A percentile compares a stretch with the other conserved stretches of the same genome.
Evolutionary conservation across 2,113 vertebrate genomes (phyloP).

Genomic region (Daubentonia madagascariensis): DNA sequence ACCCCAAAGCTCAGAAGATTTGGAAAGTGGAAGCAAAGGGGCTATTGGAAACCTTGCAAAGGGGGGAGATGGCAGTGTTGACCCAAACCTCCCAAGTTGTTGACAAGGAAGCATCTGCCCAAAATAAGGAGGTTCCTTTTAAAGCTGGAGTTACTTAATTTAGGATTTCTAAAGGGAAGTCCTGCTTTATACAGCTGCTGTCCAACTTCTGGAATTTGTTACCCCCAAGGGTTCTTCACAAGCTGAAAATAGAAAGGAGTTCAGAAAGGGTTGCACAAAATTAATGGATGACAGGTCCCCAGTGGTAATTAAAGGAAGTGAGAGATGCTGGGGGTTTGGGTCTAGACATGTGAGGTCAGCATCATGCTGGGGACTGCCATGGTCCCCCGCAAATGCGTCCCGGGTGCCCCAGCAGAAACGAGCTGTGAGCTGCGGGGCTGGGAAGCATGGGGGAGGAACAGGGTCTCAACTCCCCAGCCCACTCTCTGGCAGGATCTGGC

Average conservation of each 20-base stretch:
- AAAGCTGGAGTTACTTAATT: conserved; percentile 15
- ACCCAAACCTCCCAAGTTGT: background rate
- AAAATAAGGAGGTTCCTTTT: background rate
- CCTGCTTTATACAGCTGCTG: conserved; percentile 59
- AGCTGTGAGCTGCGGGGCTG: background rate
- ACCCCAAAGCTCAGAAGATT: background rate
- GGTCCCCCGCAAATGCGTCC: background rate
- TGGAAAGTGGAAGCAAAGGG: background rate
- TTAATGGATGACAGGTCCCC: conserved; percentile 60
- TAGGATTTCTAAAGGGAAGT: conserved; percentile 58
- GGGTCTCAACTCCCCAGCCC: background rate
- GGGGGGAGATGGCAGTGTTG: background rate
- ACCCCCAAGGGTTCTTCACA: conserved; percentile 51
- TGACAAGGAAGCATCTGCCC: background rate
- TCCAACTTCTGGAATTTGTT: conserved; percentile 66
- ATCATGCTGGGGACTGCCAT: background rate
- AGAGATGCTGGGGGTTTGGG: conserved; percentile 7
- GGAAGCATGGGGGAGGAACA: background rate
- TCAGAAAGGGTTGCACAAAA: conserved; percentile 55
- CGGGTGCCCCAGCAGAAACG: background rate
- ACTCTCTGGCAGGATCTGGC: background rate
- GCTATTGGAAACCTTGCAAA: background rate
- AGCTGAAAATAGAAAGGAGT: conserved; percentile 71
- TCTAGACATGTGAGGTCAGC: background rate
- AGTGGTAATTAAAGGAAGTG: conserved; percentile 49